A percentile compares a stretch with the other conserved stretches of the same genome.
Conservation (phyloP, 2,113 vertebrate genomes). For the Heterotilapia buettikoferi region DNA sequence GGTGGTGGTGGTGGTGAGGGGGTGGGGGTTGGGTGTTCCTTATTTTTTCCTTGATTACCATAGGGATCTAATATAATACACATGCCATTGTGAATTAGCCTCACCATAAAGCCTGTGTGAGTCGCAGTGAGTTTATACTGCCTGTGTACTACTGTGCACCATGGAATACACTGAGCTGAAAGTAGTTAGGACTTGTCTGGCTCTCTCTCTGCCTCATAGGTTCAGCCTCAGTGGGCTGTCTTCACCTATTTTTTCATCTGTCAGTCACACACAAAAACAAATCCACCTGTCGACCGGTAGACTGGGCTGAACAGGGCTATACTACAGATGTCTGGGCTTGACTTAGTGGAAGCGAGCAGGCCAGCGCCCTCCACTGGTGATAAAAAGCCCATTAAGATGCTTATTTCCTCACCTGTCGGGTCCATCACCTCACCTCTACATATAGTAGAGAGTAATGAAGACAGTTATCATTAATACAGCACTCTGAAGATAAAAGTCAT, state of each 20-base stretch:
- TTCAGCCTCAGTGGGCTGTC: conserved; percentile 74
- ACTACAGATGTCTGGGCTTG: conserved; percentile 59
- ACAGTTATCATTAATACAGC: conserved; percentile 47
- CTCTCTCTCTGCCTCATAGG: conserved; percentile 61
- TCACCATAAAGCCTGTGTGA: conserved; percentile 27
- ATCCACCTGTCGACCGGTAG: conserved; percentile 69
- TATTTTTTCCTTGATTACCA: conserved; percentile 57
- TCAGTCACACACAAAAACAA: conserved; percentile 72
- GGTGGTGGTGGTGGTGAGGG: neutral
- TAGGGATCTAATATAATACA: conserved; percentile 58
- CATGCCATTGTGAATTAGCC: conserved; percentile 51
- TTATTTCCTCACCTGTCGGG: conserved; percentile 61
- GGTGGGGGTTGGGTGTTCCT: neutral
- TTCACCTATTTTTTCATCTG: conserved; percentile 71
- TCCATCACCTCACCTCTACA: conserved; percentile 45
- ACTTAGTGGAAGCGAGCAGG: conserved; percentile 20
- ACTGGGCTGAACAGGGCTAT: conserved; percentile 41
- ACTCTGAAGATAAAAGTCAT: conserved; percentile 44
- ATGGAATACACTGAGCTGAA: conserved; percentile 31
- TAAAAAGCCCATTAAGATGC: conserved; percentile 62
- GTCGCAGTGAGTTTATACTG: conserved; percentile 32
- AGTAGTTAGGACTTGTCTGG: conserved; percentile 60
- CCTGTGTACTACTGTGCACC: conserved; percentile 34
- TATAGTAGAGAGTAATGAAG: conserved; percentile 49
- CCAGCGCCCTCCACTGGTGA: conserved; percentile 67